phyloP scores from a whole-genome alignment of 2,888 invertebrate species.

The Drosophila setosimentum region DNA sequence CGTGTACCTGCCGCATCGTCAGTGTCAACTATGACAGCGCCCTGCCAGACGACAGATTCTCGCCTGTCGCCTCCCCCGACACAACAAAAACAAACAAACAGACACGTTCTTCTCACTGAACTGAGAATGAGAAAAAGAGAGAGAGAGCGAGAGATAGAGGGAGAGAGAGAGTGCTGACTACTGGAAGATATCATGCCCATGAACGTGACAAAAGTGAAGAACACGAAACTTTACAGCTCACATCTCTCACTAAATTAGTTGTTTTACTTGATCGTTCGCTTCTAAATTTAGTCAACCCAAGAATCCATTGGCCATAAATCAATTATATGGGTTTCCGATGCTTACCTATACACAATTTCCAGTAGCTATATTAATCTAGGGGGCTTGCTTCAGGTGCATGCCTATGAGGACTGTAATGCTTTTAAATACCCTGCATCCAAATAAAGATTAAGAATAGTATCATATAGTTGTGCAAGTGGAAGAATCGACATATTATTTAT shows the following conservation, averaged over 20 bases:
- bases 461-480: not conserved
- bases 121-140: not conserved
- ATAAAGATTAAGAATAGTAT: not conserved
- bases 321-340: constrained; percentile 73
- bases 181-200: constrained; percentile 75
- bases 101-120: constrained; percentile 54
- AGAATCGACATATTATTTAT: not conserved
- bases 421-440: constrained; percentile 19
- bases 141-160: not conserved
- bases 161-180: not conserved
- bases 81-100: constrained; percentile 75
- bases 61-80: constrained; percentile 31
- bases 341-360: constrained; percentile 32
- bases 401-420: not conserved
- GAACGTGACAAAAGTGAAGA: constrained; percentile 84
- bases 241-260: constrained; percentile 75
- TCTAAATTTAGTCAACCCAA: constrained; percentile 69
- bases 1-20: constrained; percentile 78
- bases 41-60: constrained; percentile 52
- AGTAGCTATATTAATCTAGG: constrained; percentile 15
- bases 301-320: constrained; percentile 83
- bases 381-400: constrained; percentile 54
- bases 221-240: constrained; percentile 63
- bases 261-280: constrained; percentile 57
- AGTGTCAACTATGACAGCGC: constrained; percentile 78